Base-by-base conservation (phyloP, 1,140 invertebrate genomes). In the Andrena cerasifolii region DNA sequence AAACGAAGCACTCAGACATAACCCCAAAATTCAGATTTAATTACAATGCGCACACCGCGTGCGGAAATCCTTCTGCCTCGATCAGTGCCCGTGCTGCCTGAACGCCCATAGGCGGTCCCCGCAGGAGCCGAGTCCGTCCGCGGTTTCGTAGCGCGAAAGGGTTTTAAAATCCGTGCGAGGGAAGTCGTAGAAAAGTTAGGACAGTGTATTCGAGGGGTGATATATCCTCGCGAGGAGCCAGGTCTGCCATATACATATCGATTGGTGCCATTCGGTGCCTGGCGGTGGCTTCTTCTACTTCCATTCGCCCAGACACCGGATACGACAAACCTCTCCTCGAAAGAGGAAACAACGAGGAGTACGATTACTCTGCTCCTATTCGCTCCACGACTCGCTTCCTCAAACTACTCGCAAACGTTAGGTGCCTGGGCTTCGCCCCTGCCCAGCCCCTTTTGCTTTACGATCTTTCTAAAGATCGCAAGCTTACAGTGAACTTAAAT, bases 261-360 rank as follows among this genome's bases (percentile, higher is more conserved):
- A 91, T 91, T 91, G 83, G 90, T 91, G 82, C 90, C 90, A 82
- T 89, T 82, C 87, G 81, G 90, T 91, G 74, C 90, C 90, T 90
- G 90, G 89, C 88, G 74, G 80, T 87, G 85, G 62, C 79, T 84
- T 82, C 78, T 83, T 84, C 85, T 86, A 66, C 45, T 77, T 73
- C 71, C 74, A 80, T 76, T 78, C 36, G 54, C 45, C 0, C 45
- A 77, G 75, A 71, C 58, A 77, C 56, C 66, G 67, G 66, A 77
- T 71, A 77, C 75, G 75, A 77, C 56, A 77, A 62, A 62, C 45
- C 75, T 77, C 45, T 33, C 12, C 18, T 33, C 58, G n/a, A 70
- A 71, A 77, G 56, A 70, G 33, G 45, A 62, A 77, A 70, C 36
- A 53, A 61, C 40, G 49, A 58, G 53, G 66, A 67, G 21, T 40